Base-by-base conservation (phyloP, 2,797 vertebrate species). In the Melanotaenia parkinsoni region DNA sequence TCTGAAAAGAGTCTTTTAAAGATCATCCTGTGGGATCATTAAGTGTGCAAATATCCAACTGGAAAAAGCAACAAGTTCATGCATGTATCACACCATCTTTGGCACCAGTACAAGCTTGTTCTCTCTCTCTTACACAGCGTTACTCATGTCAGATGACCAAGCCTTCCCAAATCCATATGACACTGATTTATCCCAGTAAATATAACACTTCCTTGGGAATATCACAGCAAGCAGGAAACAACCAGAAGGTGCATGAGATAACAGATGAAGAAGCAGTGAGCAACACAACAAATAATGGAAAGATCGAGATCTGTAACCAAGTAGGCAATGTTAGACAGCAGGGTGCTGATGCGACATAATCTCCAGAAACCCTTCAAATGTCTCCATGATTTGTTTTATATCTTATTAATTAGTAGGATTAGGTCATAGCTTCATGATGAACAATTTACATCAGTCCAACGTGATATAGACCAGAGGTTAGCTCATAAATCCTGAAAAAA, bases 181-280 rank as follows among this genome's bases (percentile, higher is more conserved):
- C 86, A 76, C 54, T 84, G 85, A 90, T 91, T 86, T 87, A 89
- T 87, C 57, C 40, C 16, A 63, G 70, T 81, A 82, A 88, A 87
- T 91, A 84, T 88, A 88, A 73, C 86, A 89, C 90, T 89, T 90
- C 88, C 85, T 73, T 11, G 77, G 84, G 86, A 91, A 91, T 87
- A 87, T 90, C 66, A 80, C 78, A 65, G 83, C 65, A 74, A 70
- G 76, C 67, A 58, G 83, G 80, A 89, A 85, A 76, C 40, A 1
- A 79, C 85, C 82, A 88, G 79, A 76, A 78, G 80, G 71, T 74
- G 72, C 53, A 62, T 63, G 71, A 88, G 77, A 86, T 86, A 87
- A 85, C 63, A 70, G 51, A 60, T 45, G 57, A 88, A 86, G 88
- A 88, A 88, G 85, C 57, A 53, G 74, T 88, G 77, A 90, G 77